Base-by-base conservation (phyloP, 2,888 invertebrate species). In the Hirtodrosophila confusa region DNA sequence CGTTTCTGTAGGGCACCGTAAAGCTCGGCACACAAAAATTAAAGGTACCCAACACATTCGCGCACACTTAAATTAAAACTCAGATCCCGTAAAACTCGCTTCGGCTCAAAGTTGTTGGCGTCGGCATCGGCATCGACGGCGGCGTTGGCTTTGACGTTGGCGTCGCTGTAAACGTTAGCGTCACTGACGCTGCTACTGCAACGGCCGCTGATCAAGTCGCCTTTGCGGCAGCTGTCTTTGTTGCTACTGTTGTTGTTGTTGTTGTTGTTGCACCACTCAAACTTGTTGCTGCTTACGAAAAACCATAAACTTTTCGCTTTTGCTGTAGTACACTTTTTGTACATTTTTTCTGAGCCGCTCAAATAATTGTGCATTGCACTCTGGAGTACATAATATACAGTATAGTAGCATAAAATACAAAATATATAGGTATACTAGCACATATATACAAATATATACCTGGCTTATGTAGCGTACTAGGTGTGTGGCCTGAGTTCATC, bases 261-360 rank as follows among this genome's bases (percentile, higher is more conserved):
- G 56, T 80, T 73, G 75, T 86, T 86, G 87, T 86, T 82, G 85
- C 82, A 84, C 76, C 87, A 86, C 82, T 68, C 74, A 80, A 77
- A 80, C 80, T 80, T 80, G 80, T 80, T 80, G 65, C 70, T 65
- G 79, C 75, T 75, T 69, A 77, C 77, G 65, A 75, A 77, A 75
- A 74, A 55, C 68, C 58, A 75, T 66, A 61, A 74, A 71, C 67
- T 63, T 76, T 76, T 75, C 63, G 74, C 68, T 68, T 71, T 64
- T 68, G 77, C 62, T 57, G 48, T 53, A 33, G 49, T 64, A 49
- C 31, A 56, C 55, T 39, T 50, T 70, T 58, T 74, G 50, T 62
- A 61, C 57, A 33, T 55, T 39, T 72, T 65, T 64, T 53, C 31
- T 61, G 45, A 50, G 47, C 49, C 40, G 68, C 53, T 68, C 24